Evolutionary conservation across 2,888 invertebrate genomes (phyloP).

Genomic region (Meloe dianella): DNA sequence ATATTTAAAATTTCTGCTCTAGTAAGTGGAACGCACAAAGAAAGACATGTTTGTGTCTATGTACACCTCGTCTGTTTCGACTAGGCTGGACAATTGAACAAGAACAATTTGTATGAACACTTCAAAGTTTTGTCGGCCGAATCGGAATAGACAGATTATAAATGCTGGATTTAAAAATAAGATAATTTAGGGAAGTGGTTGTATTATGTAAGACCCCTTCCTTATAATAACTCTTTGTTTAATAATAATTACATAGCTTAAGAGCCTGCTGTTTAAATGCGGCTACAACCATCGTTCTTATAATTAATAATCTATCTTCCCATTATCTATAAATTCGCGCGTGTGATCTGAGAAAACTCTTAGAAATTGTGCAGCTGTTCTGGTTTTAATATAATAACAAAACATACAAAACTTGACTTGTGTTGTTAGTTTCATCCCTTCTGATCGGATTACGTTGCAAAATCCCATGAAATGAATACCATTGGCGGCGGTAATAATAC

Average conservation of each 20-base stretch:
- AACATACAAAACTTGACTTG: constrained; percentile 8
- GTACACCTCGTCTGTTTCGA: too few species aligned
- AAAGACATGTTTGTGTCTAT: too few species aligned
- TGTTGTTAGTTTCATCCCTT: neutral
- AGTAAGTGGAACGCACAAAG: too few species aligned
- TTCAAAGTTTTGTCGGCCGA: too few species aligned
- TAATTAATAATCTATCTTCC: constrained; percentile 3
- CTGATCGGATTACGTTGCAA: constrained; percentile 8
- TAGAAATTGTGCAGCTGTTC: constrained; percentile 32
- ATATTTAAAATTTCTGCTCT: too few species aligned
- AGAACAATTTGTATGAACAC: too few species aligned
- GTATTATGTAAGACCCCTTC: neutral
- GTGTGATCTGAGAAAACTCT: constrained; percentile 29
- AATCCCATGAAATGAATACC: constrained; percentile 1
- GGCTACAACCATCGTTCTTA: neutral
- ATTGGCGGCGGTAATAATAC: neutral
- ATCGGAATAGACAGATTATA: too few species aligned
- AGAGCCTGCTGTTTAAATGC: too few species aligned
- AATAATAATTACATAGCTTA: neutral
- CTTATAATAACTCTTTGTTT: neutral
- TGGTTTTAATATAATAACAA: constrained; percentile 1
- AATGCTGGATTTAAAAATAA: too few species aligned
- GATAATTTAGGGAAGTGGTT: too few species aligned
- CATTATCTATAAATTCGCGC: constrained; percentile 16
- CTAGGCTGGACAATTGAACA: too few species aligned